Evolutionary conservation across 2,797 vertebrate genomes (phyloP).

Genomic region (Melanotaenia boesemani): DNA sequence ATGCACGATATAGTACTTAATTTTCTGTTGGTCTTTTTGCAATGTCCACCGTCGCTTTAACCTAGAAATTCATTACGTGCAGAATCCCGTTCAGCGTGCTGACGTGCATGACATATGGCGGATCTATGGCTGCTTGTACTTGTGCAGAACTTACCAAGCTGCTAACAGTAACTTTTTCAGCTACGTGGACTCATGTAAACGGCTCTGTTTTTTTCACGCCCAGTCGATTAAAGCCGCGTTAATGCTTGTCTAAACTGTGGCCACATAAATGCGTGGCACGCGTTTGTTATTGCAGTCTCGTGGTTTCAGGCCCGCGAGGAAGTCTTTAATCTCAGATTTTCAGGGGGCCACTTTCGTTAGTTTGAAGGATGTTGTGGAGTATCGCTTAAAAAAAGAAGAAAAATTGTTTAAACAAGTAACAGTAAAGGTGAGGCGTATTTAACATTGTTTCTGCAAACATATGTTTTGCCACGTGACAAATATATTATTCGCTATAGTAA

Average conservation of each 20-base stretch:
- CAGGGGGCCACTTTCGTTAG: not conserved
- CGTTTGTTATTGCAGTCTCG: constrained; percentile 17
- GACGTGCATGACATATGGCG: constrained; percentile 18
- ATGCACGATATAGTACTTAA: not conserved
- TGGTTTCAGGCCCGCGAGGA: constrained; percentile 20
- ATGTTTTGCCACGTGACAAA: not conserved
- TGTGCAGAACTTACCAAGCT: constrained; percentile 26
- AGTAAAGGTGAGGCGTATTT: not conserved
- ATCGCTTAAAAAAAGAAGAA: not conserved
- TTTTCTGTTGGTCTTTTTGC: too few relatives aligned
- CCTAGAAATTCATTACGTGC: not conserved
- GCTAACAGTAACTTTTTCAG: not conserved
- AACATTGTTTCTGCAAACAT: not conserved
- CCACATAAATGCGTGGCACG: not conserved
- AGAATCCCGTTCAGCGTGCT: constrained; percentile 4
- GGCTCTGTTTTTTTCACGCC: not conserved
- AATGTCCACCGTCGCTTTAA: not conserved
- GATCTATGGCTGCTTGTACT: constrained; percentile 16
- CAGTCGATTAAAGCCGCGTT: not conserved
- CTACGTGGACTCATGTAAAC: not conserved
- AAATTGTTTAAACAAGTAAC: not conserved
- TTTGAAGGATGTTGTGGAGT: not conserved
- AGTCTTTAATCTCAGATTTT: constrained; percentile 2
- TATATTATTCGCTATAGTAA: not conserved
- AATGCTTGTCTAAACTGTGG: not conserved